Base-by-base conservation (phyloP, 1,140 invertebrate genomes). In the Panulirus ornatus region DNA sequence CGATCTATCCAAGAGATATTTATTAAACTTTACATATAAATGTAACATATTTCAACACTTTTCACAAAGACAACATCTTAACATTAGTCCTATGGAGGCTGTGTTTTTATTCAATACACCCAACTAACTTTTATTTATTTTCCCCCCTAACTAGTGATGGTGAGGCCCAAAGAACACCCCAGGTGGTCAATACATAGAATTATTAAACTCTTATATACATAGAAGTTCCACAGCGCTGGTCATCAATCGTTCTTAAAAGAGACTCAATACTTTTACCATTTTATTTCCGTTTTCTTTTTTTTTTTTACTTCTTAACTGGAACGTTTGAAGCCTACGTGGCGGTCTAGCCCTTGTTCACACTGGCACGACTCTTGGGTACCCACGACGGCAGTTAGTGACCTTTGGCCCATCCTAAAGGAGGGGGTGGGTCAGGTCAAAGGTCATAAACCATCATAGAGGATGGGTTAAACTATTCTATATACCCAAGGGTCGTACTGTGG, bases 21-120 rank as follows among this genome's bases (percentile, higher is more conserved):
- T 89, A 89, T 89, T 89, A 89, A 89, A 89, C 79, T 89, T 89
- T 89, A 89, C 87, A 89, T 89, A 89, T 75, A 89, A 89, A 89
- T 51, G 44, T 89, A 89, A 73, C 73, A 78, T 79, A 83, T 82
- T 47, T 75, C 30, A 89, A 89, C 87, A 89, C 87, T 83, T 88
- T 34, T 73, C 79, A 89, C 87, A 73, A 51, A 89, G 76, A 89
- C 87, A 89, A 88, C 85, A 79, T 34, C 54, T 40, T 88, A 79
- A 79, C 76, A 73, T 47, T 89, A 42, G 75, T 76, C 58, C 78
- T 81, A 81, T 58, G 34, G 47, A 51, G 78, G 78, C 47, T 51
- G 47, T 81, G 78, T 54, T 22, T 66, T 30, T 9, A 9, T n/a
- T 8, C 5, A 58, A 30, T 22, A 66, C 58, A 30, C 58, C 58